Base-by-base conservation (phyloP, 1,140 invertebrate species). In the Augochlora pura region DNA sequence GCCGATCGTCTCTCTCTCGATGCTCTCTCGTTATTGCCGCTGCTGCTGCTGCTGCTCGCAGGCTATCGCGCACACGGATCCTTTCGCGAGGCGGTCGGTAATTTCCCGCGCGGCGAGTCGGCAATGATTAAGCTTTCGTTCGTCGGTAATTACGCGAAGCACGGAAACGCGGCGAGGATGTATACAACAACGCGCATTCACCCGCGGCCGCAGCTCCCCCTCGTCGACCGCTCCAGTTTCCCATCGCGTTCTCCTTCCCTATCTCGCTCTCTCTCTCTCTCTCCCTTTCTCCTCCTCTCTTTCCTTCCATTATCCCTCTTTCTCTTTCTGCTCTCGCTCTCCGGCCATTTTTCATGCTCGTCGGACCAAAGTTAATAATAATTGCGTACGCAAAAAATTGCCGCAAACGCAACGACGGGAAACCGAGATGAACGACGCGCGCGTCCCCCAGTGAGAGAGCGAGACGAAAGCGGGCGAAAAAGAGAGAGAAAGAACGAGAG, bases 121-220 rank as follows among this genome's bases (percentile, higher is more conserved):
- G 64, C 68, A 85, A 76, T 86, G 77, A 86, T 86, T 85, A 86
- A 86, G 84, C 76, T 62, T 76, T 86, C 63, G 83, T 59, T 84
- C 66, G 46, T 72, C 71, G 80, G 70, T 84, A 84, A 84, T 84
- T 80, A 79, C 80, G 80, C 80, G 67, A 68, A 78, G 80, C 80
- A 82, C 82, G 80, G 66, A 78, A 83, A 78, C 66, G 64, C 64
- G 63, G n/a, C 27, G 64, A 64, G 69, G 63, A 82, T 54, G 64
- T 60, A 49, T 63, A 78, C 60, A 72, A 81, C 77, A 73, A 78
- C 70, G 69, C 77, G 70, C 49, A 59, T 79, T 79, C 77, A 78
- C 76, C 76, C 76, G 60, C 69, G 69, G 69, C 76, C 69, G 64
- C 54, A 66, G 32, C 39, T 59, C 32, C 39, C 46, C 38, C 46